Percentiles rank a stretch among this genome's conserved stretches.
Evolutionary conservation across 1,140 invertebrate species (phyloP).

Genomic region (Caerostris darwini): DNA sequence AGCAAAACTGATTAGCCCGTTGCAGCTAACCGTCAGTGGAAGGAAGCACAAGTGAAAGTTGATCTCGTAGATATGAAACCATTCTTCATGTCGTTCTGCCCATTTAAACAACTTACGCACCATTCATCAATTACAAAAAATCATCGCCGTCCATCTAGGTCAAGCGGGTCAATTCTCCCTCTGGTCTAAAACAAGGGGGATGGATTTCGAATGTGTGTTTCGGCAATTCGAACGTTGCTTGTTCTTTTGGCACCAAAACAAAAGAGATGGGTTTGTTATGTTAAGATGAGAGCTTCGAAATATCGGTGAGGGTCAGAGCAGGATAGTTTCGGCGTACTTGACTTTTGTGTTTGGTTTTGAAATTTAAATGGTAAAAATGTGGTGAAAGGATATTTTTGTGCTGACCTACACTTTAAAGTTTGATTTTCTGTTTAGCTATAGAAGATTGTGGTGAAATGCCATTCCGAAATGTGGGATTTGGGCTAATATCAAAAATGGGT

Average conservation of each 20-base stretch:
- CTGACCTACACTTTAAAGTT: neutral
- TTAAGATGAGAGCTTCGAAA: neutral
- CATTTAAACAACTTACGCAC: slow-evolving; percentile 38
- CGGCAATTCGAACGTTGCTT: neutral
- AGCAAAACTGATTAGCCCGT: slow-evolving; percentile 1
- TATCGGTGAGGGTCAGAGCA: slow-evolving; percentile 22
- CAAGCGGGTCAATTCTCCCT: slow-evolving; percentile 41
- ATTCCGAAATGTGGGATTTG: neutral
- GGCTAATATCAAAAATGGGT: no score
- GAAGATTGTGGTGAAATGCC: neutral
- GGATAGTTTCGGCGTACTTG: neutral
- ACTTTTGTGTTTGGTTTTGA: neutral
- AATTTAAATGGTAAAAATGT: neutral
- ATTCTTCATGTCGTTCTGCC: neutral
- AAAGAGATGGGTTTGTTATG: neutral
- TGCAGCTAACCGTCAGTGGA: slow-evolving; percentile 26
- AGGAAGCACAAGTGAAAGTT: neutral
- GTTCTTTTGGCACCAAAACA: neutral
- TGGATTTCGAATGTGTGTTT: neutral
- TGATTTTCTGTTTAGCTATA: neutral
- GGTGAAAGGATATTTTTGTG: slow-evolving; percentile 6
- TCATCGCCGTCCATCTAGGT: slow-evolving; percentile 8
- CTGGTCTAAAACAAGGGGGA: neutral
- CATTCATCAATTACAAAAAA: neutral
- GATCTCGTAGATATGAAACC: neutral